These are phyloP conservation scores for Temnothorax nylanderi DNA, from an alignment of 1,140 invertebrate species.

Conservation along the genomic window DNA sequence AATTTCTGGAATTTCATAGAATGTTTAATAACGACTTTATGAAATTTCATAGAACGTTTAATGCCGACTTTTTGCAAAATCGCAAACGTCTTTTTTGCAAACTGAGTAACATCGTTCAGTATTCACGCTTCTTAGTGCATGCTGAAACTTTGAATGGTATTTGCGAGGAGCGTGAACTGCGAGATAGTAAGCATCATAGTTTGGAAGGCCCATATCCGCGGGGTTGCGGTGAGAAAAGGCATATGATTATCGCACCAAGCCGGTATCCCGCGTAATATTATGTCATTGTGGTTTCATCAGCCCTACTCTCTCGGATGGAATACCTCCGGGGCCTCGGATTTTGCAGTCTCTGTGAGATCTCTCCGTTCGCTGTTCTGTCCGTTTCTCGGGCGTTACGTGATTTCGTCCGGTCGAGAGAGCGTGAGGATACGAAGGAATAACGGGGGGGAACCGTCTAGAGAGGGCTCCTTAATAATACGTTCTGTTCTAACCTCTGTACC, in stretches of 20 bases:
- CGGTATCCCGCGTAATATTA: constrained; percentile 74
- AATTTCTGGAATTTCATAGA: neutral
- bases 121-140: constrained; percentile 4
- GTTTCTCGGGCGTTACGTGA: constrained; percentile 36
- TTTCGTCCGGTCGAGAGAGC: constrained; percentile 25
- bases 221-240: constrained; percentile 36
- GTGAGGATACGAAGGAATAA: constrained; percentile 54
- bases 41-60: neutral
- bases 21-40: no score
- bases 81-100: neutral
- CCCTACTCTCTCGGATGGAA: constrained; percentile 27
- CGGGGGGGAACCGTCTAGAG: constrained; percentile 33
- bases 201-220: constrained; percentile 25
- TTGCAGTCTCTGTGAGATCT: constrained; percentile 36
- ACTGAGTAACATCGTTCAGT: neutral
- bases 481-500: constrained; percentile 75
- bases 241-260: constrained; percentile 76
- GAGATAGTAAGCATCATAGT: constrained; percentile 24
- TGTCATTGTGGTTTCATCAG: constrained; percentile 78
- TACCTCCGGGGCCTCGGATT: constrained; percentile 32
- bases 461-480: constrained; percentile 78
- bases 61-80: neutral
- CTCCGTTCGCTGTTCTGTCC: neutral
- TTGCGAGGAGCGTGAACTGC: neutral
- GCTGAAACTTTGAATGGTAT: neutral